Evolutionary conservation across 2,113 vertebrate genomes (phyloP).

Genomic region (Piaya cayana): DNA sequence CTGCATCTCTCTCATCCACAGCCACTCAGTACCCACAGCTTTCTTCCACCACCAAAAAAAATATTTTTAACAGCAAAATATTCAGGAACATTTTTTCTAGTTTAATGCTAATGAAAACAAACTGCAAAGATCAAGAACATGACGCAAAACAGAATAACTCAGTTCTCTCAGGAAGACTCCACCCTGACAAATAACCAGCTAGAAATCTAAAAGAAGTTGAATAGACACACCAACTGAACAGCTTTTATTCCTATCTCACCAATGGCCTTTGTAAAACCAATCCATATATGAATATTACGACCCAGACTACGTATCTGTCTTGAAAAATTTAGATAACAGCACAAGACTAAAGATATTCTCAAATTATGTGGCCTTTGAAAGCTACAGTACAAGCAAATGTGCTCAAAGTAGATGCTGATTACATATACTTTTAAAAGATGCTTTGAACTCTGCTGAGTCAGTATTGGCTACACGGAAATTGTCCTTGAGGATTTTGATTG

Average conservation of each 20-base stretch:
- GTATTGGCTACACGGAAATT: not conserved
- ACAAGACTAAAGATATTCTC: not conserved
- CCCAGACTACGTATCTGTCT: rapidly evolving
- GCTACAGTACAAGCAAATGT: not conserved
- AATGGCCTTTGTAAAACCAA: not conserved
- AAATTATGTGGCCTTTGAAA: not conserved
- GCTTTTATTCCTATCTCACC: not conserved
- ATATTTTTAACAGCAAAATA: not conserved
- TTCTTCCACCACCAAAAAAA: not conserved
- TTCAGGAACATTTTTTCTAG: not conserved
- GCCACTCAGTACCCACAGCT: not conserved
- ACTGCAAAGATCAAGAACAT: not conserved
- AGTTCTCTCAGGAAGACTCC: not conserved
- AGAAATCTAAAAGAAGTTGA: not conserved
- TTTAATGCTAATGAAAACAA: not conserved
- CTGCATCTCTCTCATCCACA: not conserved
- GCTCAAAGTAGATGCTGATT: not conserved
- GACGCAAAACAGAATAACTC: not conserved
- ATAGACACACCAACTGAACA: not conserved
- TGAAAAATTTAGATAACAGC: not conserved
- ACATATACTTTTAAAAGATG: not conserved
- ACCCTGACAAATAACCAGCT: not conserved
- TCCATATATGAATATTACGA: not conserved
- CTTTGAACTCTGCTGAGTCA: not conserved
- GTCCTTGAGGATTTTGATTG: constrained; percentile 18